Evolutionary conservation across 2,797 vertebrate species (phyloP).

Genomic region (Erethizon dorsatum): DNA sequence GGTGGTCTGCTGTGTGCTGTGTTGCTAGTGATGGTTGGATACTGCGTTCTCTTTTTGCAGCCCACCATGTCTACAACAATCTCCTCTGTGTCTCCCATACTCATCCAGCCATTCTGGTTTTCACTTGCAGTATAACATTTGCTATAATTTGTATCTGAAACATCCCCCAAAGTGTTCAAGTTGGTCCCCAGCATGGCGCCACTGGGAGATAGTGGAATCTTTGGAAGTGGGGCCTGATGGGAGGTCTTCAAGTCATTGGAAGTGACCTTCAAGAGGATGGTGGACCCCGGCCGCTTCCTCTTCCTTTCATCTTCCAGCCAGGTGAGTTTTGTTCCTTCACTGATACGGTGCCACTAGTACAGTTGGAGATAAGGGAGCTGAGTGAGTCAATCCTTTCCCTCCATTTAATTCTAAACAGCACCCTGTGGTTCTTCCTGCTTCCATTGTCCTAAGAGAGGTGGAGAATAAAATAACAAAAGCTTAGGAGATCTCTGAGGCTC

Average conservation of each 20-base stretch:
- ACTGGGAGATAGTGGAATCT: neutral
- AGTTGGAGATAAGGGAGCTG: neutral
- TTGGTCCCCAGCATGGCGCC: neutral
- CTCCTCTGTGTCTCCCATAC: neutral
- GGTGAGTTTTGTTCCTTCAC: neutral
- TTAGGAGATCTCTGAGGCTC: neutral
- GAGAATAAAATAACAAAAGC: neutral
- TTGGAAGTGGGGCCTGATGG: neutral
- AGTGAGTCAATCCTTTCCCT: neutral
- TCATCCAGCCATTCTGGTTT: neutral
- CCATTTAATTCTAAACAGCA: neutral
- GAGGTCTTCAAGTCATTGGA: neutral
- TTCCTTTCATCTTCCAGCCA: neutral
- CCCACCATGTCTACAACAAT: no score
- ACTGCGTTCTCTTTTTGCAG: neutral
- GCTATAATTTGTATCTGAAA: neutral
- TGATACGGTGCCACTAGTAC: neutral
- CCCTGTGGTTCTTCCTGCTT: neutral
- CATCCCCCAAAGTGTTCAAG: neutral
- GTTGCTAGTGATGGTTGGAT: no score
- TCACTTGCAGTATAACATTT: neutral
- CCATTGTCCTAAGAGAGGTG: neutral
- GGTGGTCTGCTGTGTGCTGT: neutral
- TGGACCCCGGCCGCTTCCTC: neutral
- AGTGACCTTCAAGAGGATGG: no score